phyloP scores from a whole-genome alignment of 2,797 vertebrate species.

The Cephalopachus bancanus region DNA sequence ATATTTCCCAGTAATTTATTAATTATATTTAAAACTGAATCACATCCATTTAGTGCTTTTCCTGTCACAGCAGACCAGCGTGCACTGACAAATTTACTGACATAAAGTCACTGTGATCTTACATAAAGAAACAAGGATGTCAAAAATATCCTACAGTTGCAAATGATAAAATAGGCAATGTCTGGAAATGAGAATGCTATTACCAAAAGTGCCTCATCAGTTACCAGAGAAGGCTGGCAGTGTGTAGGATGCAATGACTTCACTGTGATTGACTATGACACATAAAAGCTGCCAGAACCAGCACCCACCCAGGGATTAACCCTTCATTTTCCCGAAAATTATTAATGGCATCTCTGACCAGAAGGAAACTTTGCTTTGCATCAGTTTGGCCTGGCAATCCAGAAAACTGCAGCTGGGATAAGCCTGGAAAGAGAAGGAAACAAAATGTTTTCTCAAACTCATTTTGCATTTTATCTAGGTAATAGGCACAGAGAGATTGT shows the following conservation, averaged over 20 bases:
- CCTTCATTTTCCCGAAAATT: not conserved
- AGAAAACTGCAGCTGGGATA: not conserved
- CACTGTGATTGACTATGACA: constrained; percentile 51
- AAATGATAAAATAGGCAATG: constrained; percentile 64
- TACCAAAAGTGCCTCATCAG: constrained; percentile 64
- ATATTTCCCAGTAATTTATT: constrained; percentile 66
- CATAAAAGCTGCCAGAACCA: not conserved
- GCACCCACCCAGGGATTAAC: not conserved
- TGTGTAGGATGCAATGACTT: not conserved
- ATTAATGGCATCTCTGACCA: not conserved
- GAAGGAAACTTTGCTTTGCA: constrained; percentile 4
- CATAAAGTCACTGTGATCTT: constrained; percentile 71
- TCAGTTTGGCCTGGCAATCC: not conserved
- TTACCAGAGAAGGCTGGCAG: constrained; percentile 60
- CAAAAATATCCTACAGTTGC: constrained; percentile 65
- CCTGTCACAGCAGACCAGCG: constrained; percentile 64
- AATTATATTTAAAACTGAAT: constrained; percentile 78
- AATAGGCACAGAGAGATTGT: not conserved
- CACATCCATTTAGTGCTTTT: constrained; percentile 69
- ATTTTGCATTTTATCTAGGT: not conserved
- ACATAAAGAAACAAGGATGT: constrained; percentile 73
- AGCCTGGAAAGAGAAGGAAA: not conserved
- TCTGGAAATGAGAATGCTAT: constrained; percentile 71
- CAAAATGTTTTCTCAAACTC: not conserved
- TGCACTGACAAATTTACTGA: constrained; percentile 69